Evolutionary conservation across 1,140 invertebrate genomes (phyloP).

Genomic region (Heliconius melpomene): DNA sequence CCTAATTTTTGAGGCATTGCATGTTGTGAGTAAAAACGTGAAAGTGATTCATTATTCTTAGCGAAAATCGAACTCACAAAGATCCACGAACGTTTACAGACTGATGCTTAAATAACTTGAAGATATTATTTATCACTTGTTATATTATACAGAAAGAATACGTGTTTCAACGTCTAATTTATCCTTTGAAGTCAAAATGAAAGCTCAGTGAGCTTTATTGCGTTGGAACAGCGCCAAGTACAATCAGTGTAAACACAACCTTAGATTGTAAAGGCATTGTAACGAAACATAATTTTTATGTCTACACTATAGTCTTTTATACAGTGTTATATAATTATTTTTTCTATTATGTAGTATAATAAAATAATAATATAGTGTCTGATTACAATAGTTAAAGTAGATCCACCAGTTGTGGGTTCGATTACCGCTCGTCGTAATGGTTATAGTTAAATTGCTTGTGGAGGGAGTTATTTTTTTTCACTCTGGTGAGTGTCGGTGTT

Average conservation of each 20-base stretch:
- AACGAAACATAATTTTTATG: slow-evolving; percentile 8
- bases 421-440: no score
- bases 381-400: no score
- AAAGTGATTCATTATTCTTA: neutral
- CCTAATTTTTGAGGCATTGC: no score
- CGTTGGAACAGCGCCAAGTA: slow-evolving; percentile 16
- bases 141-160: slow-evolving; percentile 7
- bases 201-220: slow-evolving; percentile 17
- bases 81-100: no score
- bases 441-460: no score
- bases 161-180: slow-evolving; percentile 15
- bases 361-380: no score
- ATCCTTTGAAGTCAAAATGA: slow-evolving; percentile 22
- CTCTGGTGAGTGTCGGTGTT: no score
- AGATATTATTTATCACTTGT: slow-evolving; percentile 16
- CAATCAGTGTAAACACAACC: slow-evolving; percentile 8
- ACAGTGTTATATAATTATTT: neutral
- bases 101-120: neutral
- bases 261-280: slow-evolving; percentile 19
- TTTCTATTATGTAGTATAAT: no score
- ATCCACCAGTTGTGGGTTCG: no score
- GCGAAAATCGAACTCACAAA: neutral
- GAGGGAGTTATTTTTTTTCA: no score
- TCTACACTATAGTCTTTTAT: neutral
- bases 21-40: no score